Evolutionary conservation across 2,888 invertebrate species (phyloP), one percentile per base, ranked within the genome.

Genomic region (Cantharis rufa): DNA sequence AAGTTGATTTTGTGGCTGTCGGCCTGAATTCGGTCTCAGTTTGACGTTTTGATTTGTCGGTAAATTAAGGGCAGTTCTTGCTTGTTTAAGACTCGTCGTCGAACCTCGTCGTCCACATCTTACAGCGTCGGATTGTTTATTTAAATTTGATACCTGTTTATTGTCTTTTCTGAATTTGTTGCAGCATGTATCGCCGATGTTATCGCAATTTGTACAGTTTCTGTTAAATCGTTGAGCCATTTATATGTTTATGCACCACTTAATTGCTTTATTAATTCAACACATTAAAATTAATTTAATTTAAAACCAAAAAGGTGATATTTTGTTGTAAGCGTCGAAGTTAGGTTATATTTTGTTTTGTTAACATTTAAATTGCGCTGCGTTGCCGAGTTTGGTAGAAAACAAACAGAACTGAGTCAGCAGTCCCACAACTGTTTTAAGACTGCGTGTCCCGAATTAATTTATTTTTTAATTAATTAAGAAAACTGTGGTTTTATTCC

Each of bases 181-280:
- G 48, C 71, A 10, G 18, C 79, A 82, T 10, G 78, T 21, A 18
- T 82, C 82, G 61, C 80, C 78, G 18, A 81, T 75, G 3, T 79
- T 76, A 24, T 82, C 81, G n/a, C 81, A 62, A 70, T 81, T 81
- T 18, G 78, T 79, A 66, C 72, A 76, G 69, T 81, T 81, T 27
- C 24, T 66, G 78, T 70, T 75, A n/a, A 2, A 48, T n/a, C 80
- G 72, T 66, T 81, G 81, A 62, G 81, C 79, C 81, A 81, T 81
- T 71, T 64, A 21, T 32, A 24, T 74, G 21, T 62, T 13, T 16
- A 66, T 66, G 21, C n/a, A 18, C 10, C 24, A n/a, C 21, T n/a
- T n/a, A 48, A 48, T 48, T 48, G 48, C 48, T n/a, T 66, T 66
- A 24, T 66, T 66, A 10, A 66, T 24, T 66, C 21, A 1, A 63